These are phyloP conservation scores for Arctia plantaginis DNA, from an alignment of 2,888 invertebrate genomes.

Conservation along the genomic window DNA sequence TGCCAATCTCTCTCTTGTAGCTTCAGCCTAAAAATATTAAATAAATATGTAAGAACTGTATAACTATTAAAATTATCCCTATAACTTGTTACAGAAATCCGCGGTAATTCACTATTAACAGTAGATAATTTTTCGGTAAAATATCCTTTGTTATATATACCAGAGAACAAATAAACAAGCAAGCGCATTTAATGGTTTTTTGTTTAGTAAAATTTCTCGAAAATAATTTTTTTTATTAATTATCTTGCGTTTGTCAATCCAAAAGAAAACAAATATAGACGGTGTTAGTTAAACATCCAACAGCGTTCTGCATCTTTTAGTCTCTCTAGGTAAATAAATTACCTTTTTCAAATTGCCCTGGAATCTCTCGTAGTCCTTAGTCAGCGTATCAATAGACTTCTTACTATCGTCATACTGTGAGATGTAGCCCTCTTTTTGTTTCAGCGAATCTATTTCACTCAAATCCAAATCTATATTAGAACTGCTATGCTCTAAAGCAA, in stretches of 20 bases:
- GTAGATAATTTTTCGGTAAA: too few species aligned
- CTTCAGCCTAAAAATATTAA: slow-evolving; percentile 67
- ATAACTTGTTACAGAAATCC: not conserved
- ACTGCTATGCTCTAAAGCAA: slow-evolving; percentile 89
- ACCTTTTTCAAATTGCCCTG: slow-evolving; percentile 88
- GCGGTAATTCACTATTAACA: not conserved
- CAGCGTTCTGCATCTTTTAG: not conserved
- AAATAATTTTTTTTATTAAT: not conserved
- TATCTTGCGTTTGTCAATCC: not conserved
- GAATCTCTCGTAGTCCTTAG: slow-evolving; percentile 86
- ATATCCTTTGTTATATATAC: too few species aligned
- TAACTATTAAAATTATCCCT: not conserved
- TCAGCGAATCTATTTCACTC: slow-evolving; percentile 83
- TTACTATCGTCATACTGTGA: slow-evolving; percentile 82
- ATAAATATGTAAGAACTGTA: not conserved
- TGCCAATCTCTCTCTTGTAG: slow-evolving; percentile 80
- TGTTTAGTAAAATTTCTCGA: too few species aligned
- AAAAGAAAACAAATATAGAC: not conserved
- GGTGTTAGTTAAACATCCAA: not conserved
- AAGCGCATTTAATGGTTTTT: too few species aligned
- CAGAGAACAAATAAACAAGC: too few species aligned
- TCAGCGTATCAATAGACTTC: slow-evolving; percentile 77
- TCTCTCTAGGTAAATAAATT: slow-evolving; percentile 3
- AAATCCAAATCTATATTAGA: slow-evolving; percentile 88
- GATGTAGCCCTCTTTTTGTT: slow-evolving; percentile 79